Percentiles rank a stretch among this genome's conserved stretches.
phyloP scores from a whole-genome alignment of 2,888 invertebrate genomes.

The Apodemia hepburni region DNA sequence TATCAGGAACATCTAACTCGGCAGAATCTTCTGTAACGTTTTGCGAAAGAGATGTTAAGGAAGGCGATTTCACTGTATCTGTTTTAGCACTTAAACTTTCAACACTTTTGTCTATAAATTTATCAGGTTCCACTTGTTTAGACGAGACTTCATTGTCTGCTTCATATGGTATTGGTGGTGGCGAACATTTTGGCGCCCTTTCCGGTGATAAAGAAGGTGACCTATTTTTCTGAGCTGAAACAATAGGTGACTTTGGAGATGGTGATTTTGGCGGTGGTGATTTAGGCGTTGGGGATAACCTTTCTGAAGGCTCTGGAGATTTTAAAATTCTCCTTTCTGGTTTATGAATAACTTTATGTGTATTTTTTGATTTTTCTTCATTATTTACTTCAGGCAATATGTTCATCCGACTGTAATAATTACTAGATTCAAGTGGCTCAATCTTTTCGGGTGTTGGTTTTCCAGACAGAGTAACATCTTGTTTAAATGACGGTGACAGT shows the following conservation, averaged over 20 bases:
- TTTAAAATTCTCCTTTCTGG: constrained; percentile 27
- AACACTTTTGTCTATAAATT: background rate
- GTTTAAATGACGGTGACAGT: constrained; percentile 46
- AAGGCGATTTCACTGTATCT: constrained; percentile 30
- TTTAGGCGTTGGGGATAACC: constrained; percentile 39
- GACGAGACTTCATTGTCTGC: constrained; percentile 30
- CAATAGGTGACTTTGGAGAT: constrained; percentile 6
- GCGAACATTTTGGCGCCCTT: constrained; percentile 53
- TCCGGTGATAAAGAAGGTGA: constrained; percentile 33
- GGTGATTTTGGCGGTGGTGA: constrained; percentile 21
- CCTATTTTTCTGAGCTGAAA: constrained; percentile 29
- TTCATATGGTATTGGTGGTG: constrained; percentile 46
- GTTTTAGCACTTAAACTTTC: background rate
- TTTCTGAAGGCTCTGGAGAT: constrained; percentile 44
- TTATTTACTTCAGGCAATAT: constrained; percentile 47
- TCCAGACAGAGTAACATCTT: constrained; percentile 34
- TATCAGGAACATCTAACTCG: constrained; percentile 39
- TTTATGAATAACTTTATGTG: constrained; percentile 28
- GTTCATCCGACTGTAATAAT: constrained; percentile 35
- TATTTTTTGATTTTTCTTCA: constrained; percentile 25
- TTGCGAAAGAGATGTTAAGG: constrained; percentile 41
- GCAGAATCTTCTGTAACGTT: constrained; percentile 40
- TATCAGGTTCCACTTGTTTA: background rate
- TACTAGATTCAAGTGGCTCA: constrained; percentile 38
- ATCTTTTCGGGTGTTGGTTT: constrained; percentile 41